These are phyloP conservation scores for Caiman crocodilus DNA, from an alignment of 2,797 vertebrate species.

Conservation along the genomic window DNA sequence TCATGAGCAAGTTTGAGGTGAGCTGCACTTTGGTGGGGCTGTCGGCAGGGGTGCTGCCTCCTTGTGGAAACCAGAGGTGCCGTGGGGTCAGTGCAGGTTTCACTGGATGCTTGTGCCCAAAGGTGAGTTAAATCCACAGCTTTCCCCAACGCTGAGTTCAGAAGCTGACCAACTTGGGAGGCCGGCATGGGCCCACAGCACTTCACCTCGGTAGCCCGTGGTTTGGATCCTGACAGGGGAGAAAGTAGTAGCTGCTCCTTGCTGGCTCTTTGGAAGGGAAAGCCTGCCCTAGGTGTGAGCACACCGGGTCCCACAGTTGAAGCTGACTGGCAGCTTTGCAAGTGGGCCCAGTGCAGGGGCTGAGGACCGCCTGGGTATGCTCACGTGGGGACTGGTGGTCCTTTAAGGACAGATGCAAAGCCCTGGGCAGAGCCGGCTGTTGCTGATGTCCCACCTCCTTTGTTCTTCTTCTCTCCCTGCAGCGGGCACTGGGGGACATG, in stretches of 20 bases:
- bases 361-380: not conserved
- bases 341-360: accelerated
- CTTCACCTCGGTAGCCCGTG: not conserved
- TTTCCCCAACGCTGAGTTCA: accelerated
- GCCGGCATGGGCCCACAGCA: too few species aligned
- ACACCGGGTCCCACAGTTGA: not conserved
- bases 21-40: constrained; percentile 36
- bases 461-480: constrained; percentile 32
- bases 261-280: not conserved
- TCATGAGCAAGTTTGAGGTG: constrained; percentile 97
- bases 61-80: not conserved
- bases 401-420: not conserved
- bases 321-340: not conserved
- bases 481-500: constrained; percentile 93
- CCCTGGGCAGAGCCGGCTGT: not conserved
- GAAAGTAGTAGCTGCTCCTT: not conserved
- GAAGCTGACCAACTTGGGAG: not conserved
- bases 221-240: not conserved
- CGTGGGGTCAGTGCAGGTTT: not conserved
- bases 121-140: not conserved
- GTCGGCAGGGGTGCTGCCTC: not conserved
- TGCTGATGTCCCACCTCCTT: accelerated
- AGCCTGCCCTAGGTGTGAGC: not conserved
- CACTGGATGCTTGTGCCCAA: not conserved
- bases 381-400: not conserved